Base-by-base conservation (phyloP, 2,888 invertebrate species). In the Heteromyza rotundicornis region DNA sequence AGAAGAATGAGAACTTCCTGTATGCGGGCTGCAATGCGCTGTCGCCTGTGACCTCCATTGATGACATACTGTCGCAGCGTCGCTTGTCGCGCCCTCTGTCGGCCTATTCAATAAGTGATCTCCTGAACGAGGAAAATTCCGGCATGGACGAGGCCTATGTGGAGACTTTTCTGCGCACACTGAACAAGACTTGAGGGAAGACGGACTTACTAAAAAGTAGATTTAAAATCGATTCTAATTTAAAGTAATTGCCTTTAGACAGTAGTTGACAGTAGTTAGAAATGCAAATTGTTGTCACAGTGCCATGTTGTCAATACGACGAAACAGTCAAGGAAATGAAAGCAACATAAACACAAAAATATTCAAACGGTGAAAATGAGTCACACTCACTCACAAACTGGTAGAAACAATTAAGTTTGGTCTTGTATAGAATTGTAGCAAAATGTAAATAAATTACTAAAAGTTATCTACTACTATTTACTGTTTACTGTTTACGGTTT, bases 51-150 rank as follows among this genome's bases (percentile, higher is more conserved):
- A 80, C 80, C 66, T 75, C 80, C 54, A 79, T 82, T 62, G 82
- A 82, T 62, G 82, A 82, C 23, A 82, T 82, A 58, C 73, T 82
- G 49, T 78, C 78, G 8, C 79, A 82, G 64, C 77, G 82, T 0
- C 65, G 82, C 2, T 74, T 83, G 62, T 83, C 83, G 1, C 68
- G 82, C 0, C 78, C 82, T 0, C 63, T 83, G 14, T 83, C 83
- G 17, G 81, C 82, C 14, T 83, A 83, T 68, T 83, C 83, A 64
- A 83, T 83, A 66, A 81, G 81, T 52, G 83, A 83, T 72, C 74
- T 83, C 64, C 72, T 83, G 35, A 78, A 77, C 62, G 82, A 81
- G 62, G 79, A 79, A 65, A 72, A 71, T 52, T 17, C 62, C 2
- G 60, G 55, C 51, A 24, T 70, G 63, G 79, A 79, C 10, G 72